Percentiles rank a stretch among this genome's conserved stretches.
Evolutionary conservation across 2,888 invertebrate genomes (phyloP).

Genomic region (Microchrysa polita): DNA sequence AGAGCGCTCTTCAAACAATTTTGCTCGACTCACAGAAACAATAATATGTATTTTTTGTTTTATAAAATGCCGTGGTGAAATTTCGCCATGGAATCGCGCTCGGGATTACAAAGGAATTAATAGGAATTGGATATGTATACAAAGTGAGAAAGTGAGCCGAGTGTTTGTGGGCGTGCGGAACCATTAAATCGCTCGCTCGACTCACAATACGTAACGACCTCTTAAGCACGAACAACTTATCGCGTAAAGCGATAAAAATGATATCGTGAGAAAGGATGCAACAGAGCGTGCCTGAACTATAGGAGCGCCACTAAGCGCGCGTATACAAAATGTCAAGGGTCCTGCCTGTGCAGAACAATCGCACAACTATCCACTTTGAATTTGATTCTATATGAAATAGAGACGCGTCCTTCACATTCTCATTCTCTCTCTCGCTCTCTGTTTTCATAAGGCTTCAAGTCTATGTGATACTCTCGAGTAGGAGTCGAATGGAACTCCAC

Average conservation of each 20-base stretch:
- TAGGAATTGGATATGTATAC: conserved; percentile 13
- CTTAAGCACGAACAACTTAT: conserved; percentile 36
- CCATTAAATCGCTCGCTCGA: background rate
- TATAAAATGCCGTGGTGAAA: background rate
- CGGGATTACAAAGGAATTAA: background rate
- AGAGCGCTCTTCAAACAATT: background rate
- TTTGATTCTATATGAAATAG: conserved; percentile 32
- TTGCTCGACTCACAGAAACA: background rate
- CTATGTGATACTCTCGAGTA: background rate
- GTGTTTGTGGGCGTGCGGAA: background rate
- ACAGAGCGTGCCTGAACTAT: conserved; percentile 21
- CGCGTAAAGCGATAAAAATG: conserved; percentile 29
- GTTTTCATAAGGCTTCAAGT: background rate
- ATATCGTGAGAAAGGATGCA: conserved; percentile 37
- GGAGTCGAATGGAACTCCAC: background rate
- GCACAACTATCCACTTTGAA: conserved; percentile 5
- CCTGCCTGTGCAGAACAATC: background rate
- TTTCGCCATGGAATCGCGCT: too few relatives aligned
- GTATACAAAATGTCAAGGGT: conserved; percentile 37
- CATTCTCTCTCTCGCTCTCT: too few relatives aligned
- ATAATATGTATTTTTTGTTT: background rate
- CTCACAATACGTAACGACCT: conserved; percentile 21
- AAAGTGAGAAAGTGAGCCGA: too few relatives aligned
- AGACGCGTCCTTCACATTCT: conserved; percentile 9
- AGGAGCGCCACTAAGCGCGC: background rate